Conservation (phyloP, 1,140 invertebrate species). For the Steinernema feltiae region DNA sequence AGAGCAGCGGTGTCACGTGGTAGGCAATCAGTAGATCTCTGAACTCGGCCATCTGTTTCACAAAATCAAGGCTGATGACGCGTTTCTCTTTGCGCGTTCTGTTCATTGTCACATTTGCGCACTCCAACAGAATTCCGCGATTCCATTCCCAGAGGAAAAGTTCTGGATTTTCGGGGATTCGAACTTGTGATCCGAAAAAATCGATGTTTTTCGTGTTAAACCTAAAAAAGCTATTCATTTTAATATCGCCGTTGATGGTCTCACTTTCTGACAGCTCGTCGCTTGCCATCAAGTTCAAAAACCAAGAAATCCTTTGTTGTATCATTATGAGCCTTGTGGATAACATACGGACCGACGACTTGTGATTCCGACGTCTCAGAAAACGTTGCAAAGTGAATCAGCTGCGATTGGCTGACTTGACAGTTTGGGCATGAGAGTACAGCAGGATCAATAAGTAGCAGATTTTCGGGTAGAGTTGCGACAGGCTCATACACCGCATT, state of each 20-base stretch:
- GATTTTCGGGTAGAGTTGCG: too few species aligned
- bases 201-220: neutral
- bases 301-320: neutral
- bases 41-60: neutral
- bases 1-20: neutral
- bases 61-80: neutral
- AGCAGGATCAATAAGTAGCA: too few species aligned
- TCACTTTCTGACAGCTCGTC: neutral
- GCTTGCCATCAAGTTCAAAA: neutral
- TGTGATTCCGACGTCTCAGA: too few species aligned
- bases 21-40: neutral
- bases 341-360: too few species aligned
- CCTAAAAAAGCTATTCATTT: neutral
- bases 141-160: neutral
- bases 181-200: neutral
- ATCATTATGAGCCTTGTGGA: too few species aligned
- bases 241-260: neutral
- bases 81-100: neutral
- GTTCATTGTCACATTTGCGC: neutral
- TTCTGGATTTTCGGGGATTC: neutral
- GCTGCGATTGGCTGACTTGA: too few species aligned
- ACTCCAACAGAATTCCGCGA: neutral
- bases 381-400: too few species aligned
- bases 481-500: too few species aligned
- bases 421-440: too few species aligned